These are phyloP conservation scores for Fragum whitleyi DNA, from an alignment of 2,888 invertebrate genomes.

Conservation along the genomic window DNA sequence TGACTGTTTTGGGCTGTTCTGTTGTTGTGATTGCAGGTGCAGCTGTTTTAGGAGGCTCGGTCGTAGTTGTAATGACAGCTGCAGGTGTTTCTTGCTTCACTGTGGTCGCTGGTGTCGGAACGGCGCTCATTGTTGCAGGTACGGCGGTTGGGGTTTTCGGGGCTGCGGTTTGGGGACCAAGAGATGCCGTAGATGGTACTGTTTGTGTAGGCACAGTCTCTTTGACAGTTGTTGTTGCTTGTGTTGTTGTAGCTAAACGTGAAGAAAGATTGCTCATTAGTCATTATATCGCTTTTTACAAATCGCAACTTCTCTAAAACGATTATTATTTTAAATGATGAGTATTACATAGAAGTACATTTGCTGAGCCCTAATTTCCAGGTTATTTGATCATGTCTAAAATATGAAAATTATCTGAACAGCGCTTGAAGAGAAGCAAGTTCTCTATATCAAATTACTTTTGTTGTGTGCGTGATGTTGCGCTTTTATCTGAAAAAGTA, in stretches of 20 bases:
- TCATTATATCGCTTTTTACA: too few species aligned
- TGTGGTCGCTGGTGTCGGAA: constrained; percentile 12
- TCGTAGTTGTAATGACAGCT: not conserved
- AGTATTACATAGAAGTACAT: too few species aligned
- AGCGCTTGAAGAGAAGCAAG: too few species aligned
- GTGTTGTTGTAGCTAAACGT: not conserved
- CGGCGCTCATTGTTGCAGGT: constrained; percentile 19
- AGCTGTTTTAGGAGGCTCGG: constrained; percentile 7
- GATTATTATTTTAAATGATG: too few species aligned
- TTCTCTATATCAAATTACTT: too few species aligned
- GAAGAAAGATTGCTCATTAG: not conserved
- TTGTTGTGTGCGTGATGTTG: too few species aligned
- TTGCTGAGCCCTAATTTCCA: too few species aligned
- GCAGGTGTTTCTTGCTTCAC: constrained; percentile 18
- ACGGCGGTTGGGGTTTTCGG: constrained; percentile 3
- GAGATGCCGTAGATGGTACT: constrained; percentile 10
- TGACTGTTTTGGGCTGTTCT: not conserved
- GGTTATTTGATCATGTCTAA: too few species aligned
- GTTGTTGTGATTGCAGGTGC: constrained; percentile 6
- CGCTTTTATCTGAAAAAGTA: too few species aligned
- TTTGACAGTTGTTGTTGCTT: not conserved
- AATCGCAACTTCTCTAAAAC: too few species aligned
- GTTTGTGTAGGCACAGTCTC: not conserved
- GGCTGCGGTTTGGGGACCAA: constrained; percentile 3
- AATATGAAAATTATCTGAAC: too few species aligned